Evolutionary conservation across 2,797 vertebrate species (phyloP).

Genomic region (Harpagifer antarcticus): DNA sequence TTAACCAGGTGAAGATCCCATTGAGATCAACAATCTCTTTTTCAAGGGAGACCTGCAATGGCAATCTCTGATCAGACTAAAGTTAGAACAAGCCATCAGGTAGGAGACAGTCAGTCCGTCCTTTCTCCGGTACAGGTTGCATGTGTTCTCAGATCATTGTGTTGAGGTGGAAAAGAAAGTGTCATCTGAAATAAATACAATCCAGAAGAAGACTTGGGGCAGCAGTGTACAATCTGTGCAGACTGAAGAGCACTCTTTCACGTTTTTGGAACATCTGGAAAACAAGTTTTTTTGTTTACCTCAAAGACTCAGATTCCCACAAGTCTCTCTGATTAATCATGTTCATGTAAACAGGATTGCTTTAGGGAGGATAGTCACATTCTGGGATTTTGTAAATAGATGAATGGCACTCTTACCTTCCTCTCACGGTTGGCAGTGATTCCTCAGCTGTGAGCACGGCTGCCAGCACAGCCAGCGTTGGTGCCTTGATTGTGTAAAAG

Average conservation of each 20-base stretch:
- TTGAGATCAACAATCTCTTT: too few relatives aligned
- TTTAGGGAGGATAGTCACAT: slow-evolving; percentile 21
- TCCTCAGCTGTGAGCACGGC: slow-evolving; percentile 31
- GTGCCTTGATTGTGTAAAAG: slow-evolving; percentile 22
- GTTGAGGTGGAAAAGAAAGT: slow-evolving; percentile 2
- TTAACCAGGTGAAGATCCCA: too few relatives aligned
- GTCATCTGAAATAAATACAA: neutral
- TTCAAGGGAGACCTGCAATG: too few relatives aligned
- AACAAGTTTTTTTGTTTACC: slow-evolving; percentile 24
- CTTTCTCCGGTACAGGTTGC: neutral
- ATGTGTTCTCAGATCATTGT: neutral
- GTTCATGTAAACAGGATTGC: slow-evolving; percentile 43
- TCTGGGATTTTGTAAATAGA: slow-evolving; percentile 30
- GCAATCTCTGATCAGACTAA: neutral
- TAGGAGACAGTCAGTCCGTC: neutral
- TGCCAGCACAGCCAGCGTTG: slow-evolving; percentile 24
- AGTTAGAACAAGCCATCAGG: neutral
- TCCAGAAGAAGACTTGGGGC: neutral
- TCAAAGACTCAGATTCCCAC: slow-evolving; percentile 25
- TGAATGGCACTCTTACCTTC: slow-evolving; percentile 26
- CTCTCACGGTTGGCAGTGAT: slow-evolving; percentile 40
- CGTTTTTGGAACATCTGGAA: slow-evolving; percentile 32
- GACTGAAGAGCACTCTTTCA: neutral
- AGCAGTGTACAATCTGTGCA: neutral
- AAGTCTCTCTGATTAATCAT: slow-evolving; percentile 6